phyloP scores from a whole-genome alignment of 2,797 vertebrate genomes.

The Helostoma temminkii region DNA sequence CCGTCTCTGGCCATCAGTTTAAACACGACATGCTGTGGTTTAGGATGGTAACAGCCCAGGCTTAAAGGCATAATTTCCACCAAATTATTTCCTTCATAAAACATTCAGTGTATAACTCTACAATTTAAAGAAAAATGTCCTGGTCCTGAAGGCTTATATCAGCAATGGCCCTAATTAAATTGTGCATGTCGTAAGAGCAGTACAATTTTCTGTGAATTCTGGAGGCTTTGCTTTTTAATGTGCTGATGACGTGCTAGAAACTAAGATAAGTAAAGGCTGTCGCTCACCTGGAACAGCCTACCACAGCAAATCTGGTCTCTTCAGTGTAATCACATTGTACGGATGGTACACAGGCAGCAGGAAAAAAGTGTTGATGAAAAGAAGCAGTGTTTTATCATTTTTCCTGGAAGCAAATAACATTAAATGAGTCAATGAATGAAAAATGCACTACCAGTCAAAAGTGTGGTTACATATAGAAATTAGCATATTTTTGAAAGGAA shows the following conservation, averaged over 20 bases:
- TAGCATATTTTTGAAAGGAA: too few relatives aligned
- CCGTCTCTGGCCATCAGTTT: slow-evolving; percentile 50
- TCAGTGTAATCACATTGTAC: not conserved
- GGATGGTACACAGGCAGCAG: not conserved
- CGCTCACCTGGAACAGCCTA: not conserved
- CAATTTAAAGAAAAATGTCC: slow-evolving; percentile 35
- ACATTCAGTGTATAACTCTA: slow-evolving; percentile 28
- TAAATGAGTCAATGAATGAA: too few relatives aligned
- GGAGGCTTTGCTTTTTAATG: slow-evolving; percentile 6
- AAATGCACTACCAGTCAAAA: too few relatives aligned
- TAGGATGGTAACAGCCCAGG: slow-evolving; percentile 24
- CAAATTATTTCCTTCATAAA: slow-evolving; percentile 48
- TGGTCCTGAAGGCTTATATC: slow-evolving; percentile 21
- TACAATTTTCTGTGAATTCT: slow-evolving; percentile 3
- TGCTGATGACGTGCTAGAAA: slow-evolving; percentile 1
- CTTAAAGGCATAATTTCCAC: slow-evolving; percentile 41
- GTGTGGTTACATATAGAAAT: too few relatives aligned
- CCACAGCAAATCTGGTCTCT: not conserved
- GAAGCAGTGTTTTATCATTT: too few relatives aligned
- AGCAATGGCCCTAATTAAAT: slow-evolving; percentile 28
- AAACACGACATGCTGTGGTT: slow-evolving; percentile 31
- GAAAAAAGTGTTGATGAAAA: too few relatives aligned
- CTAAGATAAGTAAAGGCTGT: not conserved
- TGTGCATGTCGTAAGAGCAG: slow-evolving; percentile 12
- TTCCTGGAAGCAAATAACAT: too few relatives aligned